A percentile compares a stretch with the other conserved stretches of the same genome.
Conservation (phyloP, 2,797 vertebrate genomes). For the Notamacropus eugenii region DNA sequence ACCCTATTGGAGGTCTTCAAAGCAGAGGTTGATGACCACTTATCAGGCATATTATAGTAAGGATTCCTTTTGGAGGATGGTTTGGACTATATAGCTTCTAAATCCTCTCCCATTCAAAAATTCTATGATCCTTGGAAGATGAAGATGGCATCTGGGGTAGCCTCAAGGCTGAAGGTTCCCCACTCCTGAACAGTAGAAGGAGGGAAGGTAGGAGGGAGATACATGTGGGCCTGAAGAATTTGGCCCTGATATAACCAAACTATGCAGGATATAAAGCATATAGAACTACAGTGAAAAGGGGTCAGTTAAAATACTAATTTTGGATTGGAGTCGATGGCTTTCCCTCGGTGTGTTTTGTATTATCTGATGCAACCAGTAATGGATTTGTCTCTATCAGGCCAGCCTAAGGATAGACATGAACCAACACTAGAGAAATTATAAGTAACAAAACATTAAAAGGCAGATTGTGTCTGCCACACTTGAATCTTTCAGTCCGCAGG, state of each 20-base stretch:
- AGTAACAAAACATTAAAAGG: slow-evolving; percentile 63
- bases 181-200: neutral
- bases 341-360: slow-evolving; percentile 13
- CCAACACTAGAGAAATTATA: slow-evolving; percentile 70
- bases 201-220: neutral
- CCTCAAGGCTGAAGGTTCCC: too few relatives aligned
- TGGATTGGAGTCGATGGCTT: slow-evolving; percentile 49
- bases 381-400: slow-evolving; percentile 60
- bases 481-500: slow-evolving; percentile 65
- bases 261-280: neutral
- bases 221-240: neutral
- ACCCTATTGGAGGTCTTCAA: neutral
- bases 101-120: neutral
- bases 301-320: slow-evolving; percentile 25
- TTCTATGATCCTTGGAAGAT: neutral
- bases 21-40: neutral
- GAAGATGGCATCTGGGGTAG: neutral
- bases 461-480: slow-evolving; percentile 60
- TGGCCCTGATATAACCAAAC: neutral
- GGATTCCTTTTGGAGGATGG: neutral
- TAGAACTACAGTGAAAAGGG: slow-evolving; percentile 40
- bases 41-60: neutral
- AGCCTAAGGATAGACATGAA: slow-evolving; percentile 56
- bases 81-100: neutral
- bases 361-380: slow-evolving; percentile 58